Evolutionary conservation across 2,113 vertebrate species (phyloP).

Genomic region (Neodon shergylaensis): DNA sequence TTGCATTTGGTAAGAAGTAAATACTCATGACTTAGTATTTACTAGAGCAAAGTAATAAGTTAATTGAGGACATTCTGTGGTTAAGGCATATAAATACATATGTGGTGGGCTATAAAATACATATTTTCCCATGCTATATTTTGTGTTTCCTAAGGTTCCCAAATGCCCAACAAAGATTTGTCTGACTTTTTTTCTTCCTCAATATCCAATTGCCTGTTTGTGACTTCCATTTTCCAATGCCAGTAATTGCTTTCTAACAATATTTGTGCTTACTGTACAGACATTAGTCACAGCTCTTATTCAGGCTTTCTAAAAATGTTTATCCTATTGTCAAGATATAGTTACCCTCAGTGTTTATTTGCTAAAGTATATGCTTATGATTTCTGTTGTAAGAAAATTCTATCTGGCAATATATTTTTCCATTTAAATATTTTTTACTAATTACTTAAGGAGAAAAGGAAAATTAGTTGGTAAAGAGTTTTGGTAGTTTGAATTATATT

Average conservation of each 20-base stretch:
- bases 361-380: neutral
- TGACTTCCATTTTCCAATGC: neutral
- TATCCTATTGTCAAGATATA: neutral
- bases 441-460: neutral
- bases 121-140: neutral
- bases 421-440: neutral
- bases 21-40: slow-evolving; percentile 44
- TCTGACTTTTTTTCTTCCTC: neutral
- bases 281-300: neutral
- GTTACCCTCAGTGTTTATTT: neutral
- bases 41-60: slow-evolving; percentile 46
- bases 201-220: neutral
- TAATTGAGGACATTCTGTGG: slow-evolving; percentile 62
- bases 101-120: slow-evolving; percentile 60
- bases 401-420: neutral
- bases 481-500: neutral
- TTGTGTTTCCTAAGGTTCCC: slow-evolving; percentile 31
- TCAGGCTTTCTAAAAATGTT: neutral
- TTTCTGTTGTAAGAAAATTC: neutral
- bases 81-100: too few species aligned
- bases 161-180: neutral
- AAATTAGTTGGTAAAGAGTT: neutral
- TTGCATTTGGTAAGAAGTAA: slow-evolving; percentile 65
- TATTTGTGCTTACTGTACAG: neutral
- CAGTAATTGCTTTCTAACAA: neutral